A percentile compares a stretch with the other conserved stretches of the same genome.
phyloP scores from a whole-genome alignment of 2,888 invertebrate species.

The Nomada goodeniana region DNA sequence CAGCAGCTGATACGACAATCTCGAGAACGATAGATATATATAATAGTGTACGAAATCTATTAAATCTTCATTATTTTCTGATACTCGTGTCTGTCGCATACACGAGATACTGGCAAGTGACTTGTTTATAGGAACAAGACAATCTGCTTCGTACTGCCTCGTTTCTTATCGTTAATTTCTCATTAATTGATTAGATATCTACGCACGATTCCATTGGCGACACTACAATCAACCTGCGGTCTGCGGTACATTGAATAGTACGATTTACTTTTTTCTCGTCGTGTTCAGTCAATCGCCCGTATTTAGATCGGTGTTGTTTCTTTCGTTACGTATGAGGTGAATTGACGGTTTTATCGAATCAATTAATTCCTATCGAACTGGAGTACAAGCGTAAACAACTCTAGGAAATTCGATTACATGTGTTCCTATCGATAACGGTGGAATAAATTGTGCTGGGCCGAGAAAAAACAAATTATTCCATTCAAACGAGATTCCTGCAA shows the following conservation, averaged over 20 bases:
- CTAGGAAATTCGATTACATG: conserved; percentile 41
- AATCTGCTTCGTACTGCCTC: not conserved
- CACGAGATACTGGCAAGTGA: not conserved
- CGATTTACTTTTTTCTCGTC: not conserved
- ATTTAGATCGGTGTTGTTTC: conserved; percentile 8
- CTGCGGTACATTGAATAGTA: not conserved
- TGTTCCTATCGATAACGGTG: not conserved
- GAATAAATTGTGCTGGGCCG: not conserved
- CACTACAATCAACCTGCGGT: not conserved
- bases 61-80: no score
- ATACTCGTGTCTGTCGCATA: not conserved
- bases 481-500: not conserved
- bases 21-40: no score
- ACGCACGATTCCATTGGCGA: not conserved
- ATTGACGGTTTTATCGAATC: conserved; percentile 24
- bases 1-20: no score
- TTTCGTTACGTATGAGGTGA: not conserved
- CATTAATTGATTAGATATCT: conserved; percentile 32
- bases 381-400: conserved; percentile 36
- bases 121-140: not conserved
- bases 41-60: not conserved
- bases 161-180: conserved; percentile 25
- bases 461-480: not conserved
- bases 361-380: conserved; percentile 36
- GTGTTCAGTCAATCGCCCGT: not conserved